Evolutionary conservation across 2,888 invertebrate genomes (phyloP).

Genomic region (Candidula unifasciata): DNA sequence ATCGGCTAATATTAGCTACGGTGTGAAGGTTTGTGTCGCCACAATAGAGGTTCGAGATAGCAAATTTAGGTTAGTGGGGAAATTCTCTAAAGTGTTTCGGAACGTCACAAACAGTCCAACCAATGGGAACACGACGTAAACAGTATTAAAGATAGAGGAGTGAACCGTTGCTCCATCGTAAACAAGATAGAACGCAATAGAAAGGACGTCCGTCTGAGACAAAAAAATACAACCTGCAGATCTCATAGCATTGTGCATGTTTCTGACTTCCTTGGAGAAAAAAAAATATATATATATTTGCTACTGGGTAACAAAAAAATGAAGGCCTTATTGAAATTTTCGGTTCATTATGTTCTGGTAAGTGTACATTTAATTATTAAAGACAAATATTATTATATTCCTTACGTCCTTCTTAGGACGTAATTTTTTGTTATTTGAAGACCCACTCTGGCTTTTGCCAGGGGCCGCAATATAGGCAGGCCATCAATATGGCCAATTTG

Average conservation of each 20-base stretch:
- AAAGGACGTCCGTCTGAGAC: background rate
- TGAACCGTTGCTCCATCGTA: background rate
- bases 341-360: background rate
- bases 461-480: no score
- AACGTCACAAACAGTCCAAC: background rate
- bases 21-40: background rate
- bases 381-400: no score
- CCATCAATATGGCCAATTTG: no score
- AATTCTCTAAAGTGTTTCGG: background rate
- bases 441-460: no score
- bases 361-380: background rate
- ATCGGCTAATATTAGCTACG: background rate
- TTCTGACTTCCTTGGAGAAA: no score
- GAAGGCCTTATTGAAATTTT: background rate
- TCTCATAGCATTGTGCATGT: no score
- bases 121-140: constrained; percentile 18
- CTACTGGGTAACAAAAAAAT: background rate
- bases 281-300: no score
- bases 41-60: background rate
- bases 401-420: no score
- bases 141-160: background rate
- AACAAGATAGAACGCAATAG: background rate
- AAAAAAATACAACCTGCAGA: no score
- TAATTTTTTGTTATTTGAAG: no score
- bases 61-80: background rate